These are phyloP conservation scores for Channa argus DNA, from an alignment of 2,113 vertebrate species.

Conservation along the genomic window DNA sequence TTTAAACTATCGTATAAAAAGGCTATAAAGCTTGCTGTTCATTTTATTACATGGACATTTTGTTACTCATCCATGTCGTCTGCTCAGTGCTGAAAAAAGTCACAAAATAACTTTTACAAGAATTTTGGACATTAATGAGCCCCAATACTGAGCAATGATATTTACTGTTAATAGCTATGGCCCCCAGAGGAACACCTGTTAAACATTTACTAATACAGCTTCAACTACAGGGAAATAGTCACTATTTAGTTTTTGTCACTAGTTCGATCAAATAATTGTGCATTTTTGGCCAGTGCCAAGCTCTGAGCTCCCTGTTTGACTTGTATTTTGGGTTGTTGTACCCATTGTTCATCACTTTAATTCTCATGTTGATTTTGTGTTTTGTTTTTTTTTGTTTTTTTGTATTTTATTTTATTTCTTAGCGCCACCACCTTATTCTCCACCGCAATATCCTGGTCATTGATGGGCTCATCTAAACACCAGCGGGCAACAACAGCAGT, in stretches of 20 bases:
- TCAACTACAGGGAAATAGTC: no score
- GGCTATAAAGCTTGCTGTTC: background rate
- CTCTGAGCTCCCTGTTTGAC: no score
- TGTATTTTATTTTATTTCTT: slow-evolving; percentile 50
- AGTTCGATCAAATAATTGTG: no score
- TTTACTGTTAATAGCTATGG: background rate
- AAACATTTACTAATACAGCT: no score
- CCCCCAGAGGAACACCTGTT: background rate
- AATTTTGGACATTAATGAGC: no score
- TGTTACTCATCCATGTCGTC: background rate
- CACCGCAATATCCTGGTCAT: slow-evolving; percentile 83
- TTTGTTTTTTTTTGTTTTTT: background rate
- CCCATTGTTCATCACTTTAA: no score
- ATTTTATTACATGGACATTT: background rate
- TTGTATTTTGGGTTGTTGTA: no score
- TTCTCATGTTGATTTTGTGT: no score
- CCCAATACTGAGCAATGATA: no score
- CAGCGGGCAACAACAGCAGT: slow-evolving; percentile 22
- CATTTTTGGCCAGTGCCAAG: no score
- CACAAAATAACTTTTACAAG: no score
- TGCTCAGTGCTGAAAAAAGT: background rate
- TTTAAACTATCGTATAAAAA: background rate
- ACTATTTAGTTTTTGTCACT: no score
- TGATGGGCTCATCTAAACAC: slow-evolving; percentile 60
- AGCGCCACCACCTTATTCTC: slow-evolving; percentile 85